Conservation (phyloP, 2,797 vertebrate genomes). For the Zenarchopterus dispar region DNA sequence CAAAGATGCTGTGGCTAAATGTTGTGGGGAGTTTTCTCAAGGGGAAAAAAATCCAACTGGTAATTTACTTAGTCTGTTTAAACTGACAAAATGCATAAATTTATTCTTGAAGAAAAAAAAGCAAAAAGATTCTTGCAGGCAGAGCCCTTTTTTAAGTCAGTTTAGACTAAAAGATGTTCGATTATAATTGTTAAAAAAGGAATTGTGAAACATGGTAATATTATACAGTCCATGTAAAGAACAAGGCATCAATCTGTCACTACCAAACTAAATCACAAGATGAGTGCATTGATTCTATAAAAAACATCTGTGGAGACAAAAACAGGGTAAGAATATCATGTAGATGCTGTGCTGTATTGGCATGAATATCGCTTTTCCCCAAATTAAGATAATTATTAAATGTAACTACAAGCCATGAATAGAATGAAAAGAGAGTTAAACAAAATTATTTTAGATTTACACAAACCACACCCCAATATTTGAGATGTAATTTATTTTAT, state of each 20-base stretch:
- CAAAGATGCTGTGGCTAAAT: no score
- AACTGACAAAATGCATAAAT: no score
- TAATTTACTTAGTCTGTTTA: no score
- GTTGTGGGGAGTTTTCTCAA: no score
- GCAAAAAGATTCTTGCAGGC: no score
- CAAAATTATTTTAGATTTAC: conserved; percentile 20
- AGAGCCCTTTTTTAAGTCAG: not conserved
- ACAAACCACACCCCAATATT: conserved; percentile 5
- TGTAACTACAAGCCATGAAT: no score
- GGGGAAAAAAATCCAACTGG: no score
- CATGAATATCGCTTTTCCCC: conserved; percentile 17
- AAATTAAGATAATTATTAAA: conserved; percentile 10
- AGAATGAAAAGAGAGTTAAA: not conserved
- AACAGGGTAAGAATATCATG: not conserved
- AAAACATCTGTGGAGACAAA: conserved; percentile 49
- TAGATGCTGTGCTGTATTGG: no score
- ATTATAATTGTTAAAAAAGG: conserved; percentile 29
- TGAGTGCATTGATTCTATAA: conserved; percentile 44
- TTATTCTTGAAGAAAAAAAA: no score
- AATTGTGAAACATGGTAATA: conserved; percentile 25
- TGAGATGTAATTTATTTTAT: conserved; percentile 23
- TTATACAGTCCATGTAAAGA: conserved; percentile 38
- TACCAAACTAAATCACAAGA: conserved; percentile 46
- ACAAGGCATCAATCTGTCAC: conserved; percentile 43
- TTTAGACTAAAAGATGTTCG: conserved; percentile 24